Evolutionary conservation across 92 coral and sea anemone species (phyloP), one percentile per base, ranked within the genome.

Genomic region (Epizoanthus stellaris): DNA sequence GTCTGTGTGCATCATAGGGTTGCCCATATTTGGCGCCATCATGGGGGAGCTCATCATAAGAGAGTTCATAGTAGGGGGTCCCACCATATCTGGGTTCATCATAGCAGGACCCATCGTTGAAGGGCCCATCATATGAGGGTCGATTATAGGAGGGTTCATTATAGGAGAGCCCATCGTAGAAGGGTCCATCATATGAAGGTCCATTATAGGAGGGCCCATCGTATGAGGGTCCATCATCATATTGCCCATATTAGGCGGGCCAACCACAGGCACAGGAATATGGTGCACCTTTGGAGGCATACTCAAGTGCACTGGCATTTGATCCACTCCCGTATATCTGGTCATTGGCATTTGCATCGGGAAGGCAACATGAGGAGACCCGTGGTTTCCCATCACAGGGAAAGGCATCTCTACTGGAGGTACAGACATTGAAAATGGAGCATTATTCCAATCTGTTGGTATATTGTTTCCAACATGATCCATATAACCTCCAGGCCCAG

Each of bases 241-340:
- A 79, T 70, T 63, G 7, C 20, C 83, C 8, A 62, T 23, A 42
- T 62, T 42, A 19, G 83, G 49, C 15, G 83, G 83, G 16, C 49
- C 72, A 38, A 43, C 38, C 14, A 43, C 43, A 54, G 68, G 23
- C 16, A 70, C 85, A 47, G 90, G 76, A 11, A 81, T 80, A 39
- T 81, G 81, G 52, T 87, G 85, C 6, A 87, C 61, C 39, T 79
- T 62, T 62, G 83, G 83, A 53, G 68, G 77, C 23, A 70, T 13
- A n/a, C 76, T 67, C 23, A 62, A 3, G 30, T 80, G 70, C 8
- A 80, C 62, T 20, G 85, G 75, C 34, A 43, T 63, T 61, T 45
- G 67, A 30, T 7, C 82, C 14, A 6, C 21, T 43, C 67, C 69
- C 11, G 30, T 23, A 60, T 77, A 17, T 34, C 9, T 23, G 38